Conservation (phyloP, 2,888 invertebrate genomes). For the Mamestra brassicae region DNA sequence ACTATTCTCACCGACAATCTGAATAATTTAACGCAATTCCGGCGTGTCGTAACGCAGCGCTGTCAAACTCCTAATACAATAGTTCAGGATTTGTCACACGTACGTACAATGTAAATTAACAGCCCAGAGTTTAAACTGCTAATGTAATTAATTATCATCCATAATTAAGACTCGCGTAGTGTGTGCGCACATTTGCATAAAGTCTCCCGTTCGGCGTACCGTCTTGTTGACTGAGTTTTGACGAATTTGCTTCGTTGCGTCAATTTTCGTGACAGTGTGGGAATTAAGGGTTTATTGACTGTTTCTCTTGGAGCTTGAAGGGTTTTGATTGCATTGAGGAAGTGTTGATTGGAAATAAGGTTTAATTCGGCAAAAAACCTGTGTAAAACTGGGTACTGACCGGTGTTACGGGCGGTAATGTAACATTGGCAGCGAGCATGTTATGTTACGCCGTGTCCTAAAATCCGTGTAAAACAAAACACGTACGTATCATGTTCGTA, state of each 20-base stretch:
- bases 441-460: too few relatives aligned
- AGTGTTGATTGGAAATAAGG: conserved; percentile 1
- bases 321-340: conserved; percentile 11
- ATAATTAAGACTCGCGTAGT: conserved; percentile 72
- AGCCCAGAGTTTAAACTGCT: conserved; percentile 70
- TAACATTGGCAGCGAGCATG: too few relatives aligned
- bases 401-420: too few relatives aligned
- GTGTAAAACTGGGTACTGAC: background rate
- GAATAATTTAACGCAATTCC: conserved; percentile 61
- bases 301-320: conserved; percentile 5
- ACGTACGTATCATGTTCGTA: too few relatives aligned
- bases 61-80: conserved; percentile 59
- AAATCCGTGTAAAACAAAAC: too few relatives aligned
- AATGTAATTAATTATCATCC: conserved; percentile 76
- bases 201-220: conserved; percentile 26
- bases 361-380: background rate
- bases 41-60: conserved; percentile 36
- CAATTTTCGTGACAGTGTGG: conserved; percentile 31
- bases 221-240: conserved; percentile 56
- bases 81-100: conserved; percentile 60
- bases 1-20: conserved; percentile 48
- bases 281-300: conserved; percentile 28
- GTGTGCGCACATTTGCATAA: conserved; percentile 68
- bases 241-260: conserved; percentile 44
- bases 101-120: conserved; percentile 65